These are phyloP conservation scores for Felis chaus DNA, from an alignment of 2,113 vertebrate species.

Conservation along the genomic window DNA sequence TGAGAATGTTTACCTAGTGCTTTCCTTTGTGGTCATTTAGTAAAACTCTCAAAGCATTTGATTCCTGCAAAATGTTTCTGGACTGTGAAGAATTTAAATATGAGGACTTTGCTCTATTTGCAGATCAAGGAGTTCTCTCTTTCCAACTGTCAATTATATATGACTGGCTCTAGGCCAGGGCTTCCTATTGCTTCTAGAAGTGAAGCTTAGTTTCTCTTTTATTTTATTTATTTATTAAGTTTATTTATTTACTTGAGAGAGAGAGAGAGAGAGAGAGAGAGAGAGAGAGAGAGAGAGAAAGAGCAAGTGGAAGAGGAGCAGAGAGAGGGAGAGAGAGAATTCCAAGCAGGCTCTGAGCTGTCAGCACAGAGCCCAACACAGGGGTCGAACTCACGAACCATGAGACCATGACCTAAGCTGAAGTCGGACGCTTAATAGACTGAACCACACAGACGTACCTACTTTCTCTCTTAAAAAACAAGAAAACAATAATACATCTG, in stretches of 20 bases:
- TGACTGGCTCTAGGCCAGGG: not conserved
- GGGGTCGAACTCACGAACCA: too few relatives aligned
- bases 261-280: too few relatives aligned
- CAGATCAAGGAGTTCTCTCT: not conserved
- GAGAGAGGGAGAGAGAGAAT: too few relatives aligned
- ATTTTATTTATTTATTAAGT: not conserved
- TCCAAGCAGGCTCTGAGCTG: too few relatives aligned
- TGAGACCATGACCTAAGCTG: too few relatives aligned
- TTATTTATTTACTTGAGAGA: too few relatives aligned
- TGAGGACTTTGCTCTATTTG: not conserved
- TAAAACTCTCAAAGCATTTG: slow-evolving; percentile 1
- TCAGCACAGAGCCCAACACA: too few relatives aligned
- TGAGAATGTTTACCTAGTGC: not conserved
- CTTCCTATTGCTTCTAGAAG: not conserved
- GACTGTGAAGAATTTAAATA: not conserved
- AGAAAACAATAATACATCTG: not conserved
- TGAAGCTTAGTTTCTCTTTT: not conserved
- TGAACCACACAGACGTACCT: too few relatives aligned
- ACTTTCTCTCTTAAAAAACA: too few relatives aligned
- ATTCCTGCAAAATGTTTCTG: not conserved
- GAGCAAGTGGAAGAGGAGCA: too few relatives aligned
- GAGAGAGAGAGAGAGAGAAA: too few relatives aligned
- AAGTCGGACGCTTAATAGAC: too few relatives aligned
- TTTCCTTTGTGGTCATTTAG: slow-evolving; percentile 13
- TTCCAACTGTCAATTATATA: not conserved